phyloP scores from a whole-genome alignment of 2,888 invertebrate species.

The Congeria kusceri region DNA sequence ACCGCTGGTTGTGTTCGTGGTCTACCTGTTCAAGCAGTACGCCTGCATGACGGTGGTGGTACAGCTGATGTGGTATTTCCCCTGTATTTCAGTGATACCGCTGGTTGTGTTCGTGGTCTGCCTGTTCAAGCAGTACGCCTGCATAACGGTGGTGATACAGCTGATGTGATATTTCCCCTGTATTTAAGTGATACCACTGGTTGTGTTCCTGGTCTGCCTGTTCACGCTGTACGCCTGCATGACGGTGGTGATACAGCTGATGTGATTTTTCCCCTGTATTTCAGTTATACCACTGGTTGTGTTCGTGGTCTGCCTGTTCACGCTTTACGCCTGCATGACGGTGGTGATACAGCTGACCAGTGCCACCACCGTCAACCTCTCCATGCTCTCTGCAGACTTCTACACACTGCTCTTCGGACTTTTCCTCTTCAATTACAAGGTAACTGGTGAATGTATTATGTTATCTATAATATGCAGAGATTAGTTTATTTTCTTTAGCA shows the following conservation, averaged over 20 bases:
- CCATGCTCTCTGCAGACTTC: constrained; percentile 93
- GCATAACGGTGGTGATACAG: background rate
- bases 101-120: constrained; percentile 88
- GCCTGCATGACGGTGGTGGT: constrained; percentile 91
- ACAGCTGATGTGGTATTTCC: constrained; percentile 86
- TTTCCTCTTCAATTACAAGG: constrained; percentile 92
- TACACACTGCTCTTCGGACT: constrained; percentile 93
- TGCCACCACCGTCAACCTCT: constrained; percentile 93
- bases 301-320: constrained; percentile 91
- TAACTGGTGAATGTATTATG: too few relatives aligned
- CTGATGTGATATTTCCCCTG: constrained; percentile 47
- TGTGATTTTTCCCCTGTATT: constrained; percentile 41
- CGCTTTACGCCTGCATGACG: constrained; percentile 92
- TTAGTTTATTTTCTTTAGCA: too few relatives aligned
- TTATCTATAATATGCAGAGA: too few relatives aligned
- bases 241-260: background rate
- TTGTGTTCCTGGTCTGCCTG: constrained; percentile 89
- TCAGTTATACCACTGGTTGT: constrained; percentile 79
- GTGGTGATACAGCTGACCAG: constrained; percentile 91
- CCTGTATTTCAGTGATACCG: constrained; percentile 74
- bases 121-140: constrained; percentile 89
- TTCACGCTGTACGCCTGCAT: constrained; percentile 87
- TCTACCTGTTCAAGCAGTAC: constrained; percentile 91
- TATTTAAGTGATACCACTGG: constrained; percentile 78
- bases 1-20: constrained; percentile 87